These are phyloP conservation scores for Scaeva pyrastri DNA, from an alignment of 2,888 invertebrate species.

Conservation along the genomic window DNA sequence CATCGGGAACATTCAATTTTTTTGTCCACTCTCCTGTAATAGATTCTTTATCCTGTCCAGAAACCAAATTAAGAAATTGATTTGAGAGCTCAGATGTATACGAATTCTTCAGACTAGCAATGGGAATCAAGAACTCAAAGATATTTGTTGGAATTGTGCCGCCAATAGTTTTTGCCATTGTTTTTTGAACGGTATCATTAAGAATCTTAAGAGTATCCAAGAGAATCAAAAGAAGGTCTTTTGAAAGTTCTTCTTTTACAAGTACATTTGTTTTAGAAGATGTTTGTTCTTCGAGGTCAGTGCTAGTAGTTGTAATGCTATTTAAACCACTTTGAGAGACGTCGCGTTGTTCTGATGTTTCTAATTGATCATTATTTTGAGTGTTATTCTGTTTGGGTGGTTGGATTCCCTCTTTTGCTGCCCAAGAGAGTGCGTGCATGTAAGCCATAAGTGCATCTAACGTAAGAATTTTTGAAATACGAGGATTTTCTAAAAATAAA, in stretches of 20 bases:
- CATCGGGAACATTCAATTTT: conserved; percentile 80
- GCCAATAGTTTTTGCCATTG: conserved; percentile 82
- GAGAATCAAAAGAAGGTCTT: conserved; percentile 81
- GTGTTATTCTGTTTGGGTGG: conserved; percentile 76
- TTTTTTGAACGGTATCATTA: conserved; percentile 80
- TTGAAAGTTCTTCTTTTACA: conserved; percentile 77
- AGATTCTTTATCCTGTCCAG: conserved; percentile 82
- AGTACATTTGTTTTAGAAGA: conserved; percentile 43
- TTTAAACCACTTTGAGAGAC: conserved; percentile 21
- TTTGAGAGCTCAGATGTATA: conserved; percentile 82
- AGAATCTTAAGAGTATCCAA: conserved; percentile 81
- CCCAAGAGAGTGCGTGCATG: conserved; percentile 83
- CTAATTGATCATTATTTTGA: conserved; percentile 77
- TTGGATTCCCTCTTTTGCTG: conserved; percentile 82
- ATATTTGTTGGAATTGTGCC: conserved; percentile 80
- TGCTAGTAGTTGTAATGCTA: conserved; percentile 72
- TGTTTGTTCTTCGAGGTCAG: conserved; percentile 76
- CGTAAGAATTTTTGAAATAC: conserved; percentile 82
- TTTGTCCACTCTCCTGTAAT: conserved; percentile 83
- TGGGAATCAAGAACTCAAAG: conserved; percentile 82
- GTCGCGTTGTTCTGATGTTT: conserved; percentile 49
- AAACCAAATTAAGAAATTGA: conserved; percentile 81
- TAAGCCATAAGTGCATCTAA: conserved; percentile 82
- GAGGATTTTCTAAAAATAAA: conserved; percentile 79
- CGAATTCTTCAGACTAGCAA: conserved; percentile 81